Conservation (phyloP, 2,888 invertebrate genomes). For the Drosophila meridiana region DNA sequence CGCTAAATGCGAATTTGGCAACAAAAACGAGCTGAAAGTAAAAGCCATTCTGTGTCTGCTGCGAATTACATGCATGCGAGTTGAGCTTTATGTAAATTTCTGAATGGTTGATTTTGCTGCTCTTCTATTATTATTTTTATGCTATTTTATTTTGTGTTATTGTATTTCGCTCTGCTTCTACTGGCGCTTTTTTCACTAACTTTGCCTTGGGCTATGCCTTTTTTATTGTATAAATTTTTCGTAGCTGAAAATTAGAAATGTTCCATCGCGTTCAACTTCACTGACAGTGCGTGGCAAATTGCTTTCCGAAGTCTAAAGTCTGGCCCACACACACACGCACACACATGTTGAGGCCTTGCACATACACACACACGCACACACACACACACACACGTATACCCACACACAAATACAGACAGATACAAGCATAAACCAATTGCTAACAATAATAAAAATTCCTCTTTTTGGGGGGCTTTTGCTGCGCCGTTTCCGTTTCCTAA, state of each 20-base stretch:
- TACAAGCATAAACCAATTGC: constrained; percentile 59
- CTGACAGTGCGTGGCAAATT: constrained; percentile 81
- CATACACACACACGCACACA: constrained; percentile 27
- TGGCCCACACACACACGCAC: constrained; percentile 44
- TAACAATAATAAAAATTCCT: constrained; percentile 70
- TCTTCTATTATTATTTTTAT: constrained; percentile 15
- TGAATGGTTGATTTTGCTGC: constrained; percentile 35
- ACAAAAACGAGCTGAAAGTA: constrained; percentile 10
- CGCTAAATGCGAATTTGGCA: neutral
- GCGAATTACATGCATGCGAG: constrained; percentile 57
- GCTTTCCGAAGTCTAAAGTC: constrained; percentile 77
- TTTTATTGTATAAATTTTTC: constrained; percentile 75
- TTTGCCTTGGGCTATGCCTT: constrained; percentile 45
- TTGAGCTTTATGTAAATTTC: constrained; percentile 71
- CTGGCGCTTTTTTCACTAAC: neutral
- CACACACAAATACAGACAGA: constrained; percentile 24
- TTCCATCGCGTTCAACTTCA: constrained; percentile 79
- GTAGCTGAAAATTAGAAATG: constrained; percentile 81
- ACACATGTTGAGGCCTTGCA: constrained; percentile 28
- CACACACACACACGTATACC: neutral
- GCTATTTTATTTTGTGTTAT: constrained; percentile 4
- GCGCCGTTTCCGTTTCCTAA: constrained; percentile 66
- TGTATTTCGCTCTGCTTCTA: neutral
- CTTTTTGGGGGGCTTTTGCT: constrained; percentile 34
- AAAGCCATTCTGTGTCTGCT: constrained; percentile 60